Evolutionary conservation across 2,797 vertebrate species (phyloP), one percentile per base, ranked within the genome.

Genomic region (Pagetopsis macropterus): DNA sequence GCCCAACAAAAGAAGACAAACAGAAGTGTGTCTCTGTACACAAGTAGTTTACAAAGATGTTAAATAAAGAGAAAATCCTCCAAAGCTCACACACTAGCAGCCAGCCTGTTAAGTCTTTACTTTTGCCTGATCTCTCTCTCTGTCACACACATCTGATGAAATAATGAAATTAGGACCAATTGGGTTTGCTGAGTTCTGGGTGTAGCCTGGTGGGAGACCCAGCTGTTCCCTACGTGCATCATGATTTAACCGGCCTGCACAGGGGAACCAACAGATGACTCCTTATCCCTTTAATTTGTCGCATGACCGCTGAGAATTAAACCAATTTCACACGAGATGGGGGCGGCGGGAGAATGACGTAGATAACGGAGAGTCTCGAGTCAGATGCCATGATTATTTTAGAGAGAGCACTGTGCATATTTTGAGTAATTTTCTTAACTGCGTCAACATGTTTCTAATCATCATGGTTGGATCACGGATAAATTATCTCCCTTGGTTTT

Each of bases 241-340:
- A 79, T 80, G 84, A 86, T 79, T 78, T 82, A 81, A 65, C 84
- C 70, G 41, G 79, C 88, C 86, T 85, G 81, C 78, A 82, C 81
- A 75, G 56, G 40, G 70, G 73, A 75, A 46, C 72, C 79, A 85
- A 94, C 93, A 94, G 91, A 88, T 48, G 65, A 76, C 66, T 89
- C 86, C 84, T 94, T 94, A 86, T 93, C 79, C 61, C 74, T 83
- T 81, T 91, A 93, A 94, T 93, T 87, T 86, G 88, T 90, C 81
- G 74, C 92, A 93, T 94, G 93, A 94, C 86, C 85, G 70, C 73
- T 37, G 77, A 87, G 81, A 88, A 85, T 93, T 90, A 88, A 89
- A 83, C 76, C 78, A 90, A 91, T 93, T 92, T 37, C 46, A 88
- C 60, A 76, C 75, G 58, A 83, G 71, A 69, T 65, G 23, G 40